These are phyloP conservation scores for Periophthalmus modestus DNA, from an alignment of 2,113 vertebrate genomes.

Conservation along the genomic window DNA sequence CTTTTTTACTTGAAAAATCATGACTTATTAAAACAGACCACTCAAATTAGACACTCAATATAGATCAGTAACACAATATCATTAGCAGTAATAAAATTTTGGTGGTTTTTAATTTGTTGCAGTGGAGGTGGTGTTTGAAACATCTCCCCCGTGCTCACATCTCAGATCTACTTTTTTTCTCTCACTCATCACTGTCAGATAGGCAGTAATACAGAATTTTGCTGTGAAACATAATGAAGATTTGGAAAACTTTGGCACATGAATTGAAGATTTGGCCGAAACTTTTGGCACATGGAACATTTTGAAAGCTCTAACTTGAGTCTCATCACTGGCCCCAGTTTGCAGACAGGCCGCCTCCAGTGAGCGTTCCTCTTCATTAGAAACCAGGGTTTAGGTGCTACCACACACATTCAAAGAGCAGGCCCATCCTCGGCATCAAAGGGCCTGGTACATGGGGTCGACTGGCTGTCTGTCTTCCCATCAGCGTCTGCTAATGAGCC, in stretches of 20 bases:
- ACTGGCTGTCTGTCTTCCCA: constrained; percentile 66
- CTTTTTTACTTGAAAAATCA: too few species aligned
- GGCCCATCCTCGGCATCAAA: constrained; percentile 69
- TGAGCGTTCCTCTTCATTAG: constrained; percentile 77
- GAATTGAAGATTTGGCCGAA: too few species aligned
- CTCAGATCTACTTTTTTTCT: not conserved
- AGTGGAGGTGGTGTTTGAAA: too few species aligned
- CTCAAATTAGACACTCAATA: too few species aligned
- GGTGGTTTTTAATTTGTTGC: not conserved
- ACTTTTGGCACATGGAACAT: constrained; percentile 16
- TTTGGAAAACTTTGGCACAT: not conserved
- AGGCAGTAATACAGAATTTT: not conserved
- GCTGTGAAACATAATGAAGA: not conserved
- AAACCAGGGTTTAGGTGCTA: constrained; percentile 70
- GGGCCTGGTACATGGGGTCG: constrained; percentile 64
- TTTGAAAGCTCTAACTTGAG: constrained; percentile 49
- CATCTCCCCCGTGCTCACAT: not conserved
- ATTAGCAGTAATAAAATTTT: not conserved
- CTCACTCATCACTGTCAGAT: not conserved
- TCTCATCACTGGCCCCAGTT: constrained; percentile 63
- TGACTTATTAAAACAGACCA: too few species aligned
- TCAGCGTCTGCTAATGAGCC: constrained; percentile 72
- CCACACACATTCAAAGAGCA: constrained; percentile 67
- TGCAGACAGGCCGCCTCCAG: constrained; percentile 69
- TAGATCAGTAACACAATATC: too few species aligned